Evolutionary conservation across 2,888 invertebrate genomes (phyloP), one percentile per base, ranked within the genome.

Genomic region (Tanypteryx hageni): DNA sequence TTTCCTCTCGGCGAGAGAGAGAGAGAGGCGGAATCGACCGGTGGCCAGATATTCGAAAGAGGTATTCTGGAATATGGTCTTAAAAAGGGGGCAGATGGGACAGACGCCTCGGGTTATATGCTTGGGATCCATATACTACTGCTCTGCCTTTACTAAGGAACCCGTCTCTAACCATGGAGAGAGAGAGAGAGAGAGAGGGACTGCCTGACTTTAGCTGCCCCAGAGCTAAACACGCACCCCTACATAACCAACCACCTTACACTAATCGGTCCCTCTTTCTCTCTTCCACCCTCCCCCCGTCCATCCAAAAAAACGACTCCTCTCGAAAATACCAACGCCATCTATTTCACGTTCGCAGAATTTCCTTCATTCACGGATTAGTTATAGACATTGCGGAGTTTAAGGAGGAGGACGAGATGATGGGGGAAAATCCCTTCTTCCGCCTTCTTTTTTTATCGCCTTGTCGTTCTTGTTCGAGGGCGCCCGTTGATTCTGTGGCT

Each of bases 381-480:
- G 64, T 89, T 89, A 89, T 89, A 68, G 89, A n/a, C 89, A 64
- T 56, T n/a, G 27, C 11, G 89, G 44, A 68, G 57, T 18, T 44
- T 0, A 57, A 83, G 57, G n/a, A 57, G 57, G 57, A 56, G n/a
- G n/a, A n/a, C n/a, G n/a, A n/a, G 57, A 56, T 68, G 7, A 27
- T 13, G 59, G 44, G 44, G 64, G 44, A 89, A 68, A 89, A 27
- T 44, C 68, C 64, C 58, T 64, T 44, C 27, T 68, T 44, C 64
- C 31, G n/a, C 44, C 44, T 64, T 64, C 64, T 89, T 68, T 68
- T 89, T 68, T 68, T 89, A 89, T 89, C 64, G 89, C 44, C 64
- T 11, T 68, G 61, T 89, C 86, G 14, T 61, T 86, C 86, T 89
- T 56, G 44, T 64, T 64, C 64, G 89, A 89, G 56, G 27, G 64